Conservation (phyloP, 2,888 invertebrate species). For the Drosophila kokeensis region DNA sequence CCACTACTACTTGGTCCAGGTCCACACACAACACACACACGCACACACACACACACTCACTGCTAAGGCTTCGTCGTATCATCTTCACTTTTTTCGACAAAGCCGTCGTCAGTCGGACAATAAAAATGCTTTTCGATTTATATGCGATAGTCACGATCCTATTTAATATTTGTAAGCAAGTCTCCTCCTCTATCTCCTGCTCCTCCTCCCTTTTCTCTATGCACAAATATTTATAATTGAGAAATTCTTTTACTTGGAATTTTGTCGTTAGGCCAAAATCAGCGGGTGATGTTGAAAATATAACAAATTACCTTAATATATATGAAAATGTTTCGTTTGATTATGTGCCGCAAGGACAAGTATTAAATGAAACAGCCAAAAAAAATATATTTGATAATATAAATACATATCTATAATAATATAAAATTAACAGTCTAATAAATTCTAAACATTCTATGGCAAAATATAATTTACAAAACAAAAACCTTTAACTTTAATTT, state of each 20-base stretch:
- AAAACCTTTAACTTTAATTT: neutral
- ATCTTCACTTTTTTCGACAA: conserved; percentile 39
- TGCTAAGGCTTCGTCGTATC: conserved; percentile 44
- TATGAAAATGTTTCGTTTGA: conserved; percentile 58
- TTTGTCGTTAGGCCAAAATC: conserved; percentile 49
- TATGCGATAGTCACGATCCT: conserved; percentile 55
- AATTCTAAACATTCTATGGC: neutral
- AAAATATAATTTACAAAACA: neutral
- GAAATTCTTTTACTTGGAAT: conserved; percentile 72
- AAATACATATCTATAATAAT: neutral
- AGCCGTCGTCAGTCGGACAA: conserved; percentile 49
- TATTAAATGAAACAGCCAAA: conserved; percentile 22
- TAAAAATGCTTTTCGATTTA: conserved; percentile 59
- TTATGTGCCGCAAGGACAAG: conserved; percentile 49
- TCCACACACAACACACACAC: conserved; percentile 7
- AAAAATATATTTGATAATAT: conserved; percentile 1
- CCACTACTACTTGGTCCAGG: conserved; percentile 35
- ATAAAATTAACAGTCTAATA: neutral
- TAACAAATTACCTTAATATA: conserved; percentile 58
- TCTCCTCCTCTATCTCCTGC: neutral
- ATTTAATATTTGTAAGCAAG: conserved; percentile 39
- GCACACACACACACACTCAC: conserved; percentile 8
- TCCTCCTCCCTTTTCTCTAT: neutral
- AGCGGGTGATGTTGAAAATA: conserved; percentile 64
- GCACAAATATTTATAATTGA: conserved; percentile 48